Evolutionary conservation across 2,888 invertebrate genomes (phyloP).

Genomic region (Drosophila aldrichi): DNA sequence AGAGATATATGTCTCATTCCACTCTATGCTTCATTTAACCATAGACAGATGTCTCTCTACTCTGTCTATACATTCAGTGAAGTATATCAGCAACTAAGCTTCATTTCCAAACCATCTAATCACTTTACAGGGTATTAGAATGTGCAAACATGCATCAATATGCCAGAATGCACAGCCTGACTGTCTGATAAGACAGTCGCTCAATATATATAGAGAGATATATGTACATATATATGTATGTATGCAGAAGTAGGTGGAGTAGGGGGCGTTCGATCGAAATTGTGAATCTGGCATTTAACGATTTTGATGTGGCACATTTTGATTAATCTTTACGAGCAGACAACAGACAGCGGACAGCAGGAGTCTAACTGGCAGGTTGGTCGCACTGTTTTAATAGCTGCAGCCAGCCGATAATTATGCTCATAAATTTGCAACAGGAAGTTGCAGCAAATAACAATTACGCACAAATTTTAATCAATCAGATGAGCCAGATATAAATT

Average conservation of each 20-base stretch:
- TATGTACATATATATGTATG: neutral
- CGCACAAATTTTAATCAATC: conserved; percentile 32
- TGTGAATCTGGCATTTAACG: conserved; percentile 37
- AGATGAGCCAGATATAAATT: conserved; percentile 3
- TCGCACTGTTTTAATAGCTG: conserved; percentile 48
- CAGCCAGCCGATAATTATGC: conserved; percentile 39
- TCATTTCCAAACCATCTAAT: neutral
- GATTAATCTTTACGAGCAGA: conserved; percentile 60
- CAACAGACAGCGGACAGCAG: neutral
- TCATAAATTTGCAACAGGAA: conserved; percentile 44
- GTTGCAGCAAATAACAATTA: conserved; percentile 37
- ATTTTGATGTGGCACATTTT: conserved; percentile 60
- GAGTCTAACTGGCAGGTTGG: neutral
- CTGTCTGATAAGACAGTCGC: conserved; percentile 46
- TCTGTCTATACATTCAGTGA: neutral
- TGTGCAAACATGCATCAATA: conserved; percentile 25
- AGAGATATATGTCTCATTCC: no score
- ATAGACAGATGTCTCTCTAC: no score
- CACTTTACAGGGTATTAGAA: conserved; percentile 34
- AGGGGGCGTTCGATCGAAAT: neutral
- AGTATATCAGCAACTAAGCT: neutral
- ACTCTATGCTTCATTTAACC: no score
- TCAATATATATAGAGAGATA: conserved; percentile 1
- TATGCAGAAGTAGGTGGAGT: neutral
- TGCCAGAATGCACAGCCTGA: conserved; percentile 28